Conservation (phyloP, 2,888 invertebrate species). For the Drosophila histrio region DNA sequence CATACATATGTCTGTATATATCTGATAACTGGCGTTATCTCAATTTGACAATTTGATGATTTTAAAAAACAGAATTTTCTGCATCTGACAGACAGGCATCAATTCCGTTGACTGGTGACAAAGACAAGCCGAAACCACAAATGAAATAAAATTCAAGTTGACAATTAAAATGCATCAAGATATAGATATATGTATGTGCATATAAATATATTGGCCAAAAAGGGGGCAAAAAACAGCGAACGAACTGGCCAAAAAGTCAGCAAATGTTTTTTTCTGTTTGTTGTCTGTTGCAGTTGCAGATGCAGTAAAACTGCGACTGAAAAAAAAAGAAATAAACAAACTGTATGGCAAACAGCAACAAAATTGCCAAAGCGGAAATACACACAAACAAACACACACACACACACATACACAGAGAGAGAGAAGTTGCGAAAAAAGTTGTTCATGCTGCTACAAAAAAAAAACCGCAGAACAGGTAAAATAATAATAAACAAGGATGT, state of each 20-base stretch:
- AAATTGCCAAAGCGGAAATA: slow-evolving; percentile 17
- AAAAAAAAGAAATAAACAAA: slow-evolving; percentile 32
- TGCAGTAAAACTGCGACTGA: not conserved
- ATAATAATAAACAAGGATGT: slow-evolving; percentile 17
- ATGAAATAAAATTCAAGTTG: slow-evolving; percentile 43
- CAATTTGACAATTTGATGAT: not conserved
- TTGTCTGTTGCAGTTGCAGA: slow-evolving; percentile 48
- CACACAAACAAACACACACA: slow-evolving; percentile 9
- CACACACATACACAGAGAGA: not conserved
- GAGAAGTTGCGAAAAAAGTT: slow-evolving; percentile 35
- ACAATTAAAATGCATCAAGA: slow-evolving; percentile 65
- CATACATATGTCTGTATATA: too few relatives aligned
- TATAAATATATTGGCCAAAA: not conserved
- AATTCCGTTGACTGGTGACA: slow-evolving; percentile 37
- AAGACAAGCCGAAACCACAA: slow-evolving; percentile 32
- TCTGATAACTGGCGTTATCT: not conserved
- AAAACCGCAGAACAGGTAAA: slow-evolving; percentile 38
- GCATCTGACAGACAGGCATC: slow-evolving; percentile 33
- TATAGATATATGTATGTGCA: not conserved
- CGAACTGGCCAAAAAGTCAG: slow-evolving; percentile 60
- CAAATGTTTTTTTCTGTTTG: slow-evolving; percentile 57
- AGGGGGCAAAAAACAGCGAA: not conserved
- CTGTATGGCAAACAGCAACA: slow-evolving; percentile 19
- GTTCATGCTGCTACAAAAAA: slow-evolving; percentile 18
- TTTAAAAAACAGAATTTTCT: slow-evolving; percentile 9